Percentiles rank a stretch among this genome's conserved stretches.
These are phyloP conservation scores for Drosophila busckii DNA, from an alignment of 1,140 invertebrate species.

Conservation along the genomic window DNA sequence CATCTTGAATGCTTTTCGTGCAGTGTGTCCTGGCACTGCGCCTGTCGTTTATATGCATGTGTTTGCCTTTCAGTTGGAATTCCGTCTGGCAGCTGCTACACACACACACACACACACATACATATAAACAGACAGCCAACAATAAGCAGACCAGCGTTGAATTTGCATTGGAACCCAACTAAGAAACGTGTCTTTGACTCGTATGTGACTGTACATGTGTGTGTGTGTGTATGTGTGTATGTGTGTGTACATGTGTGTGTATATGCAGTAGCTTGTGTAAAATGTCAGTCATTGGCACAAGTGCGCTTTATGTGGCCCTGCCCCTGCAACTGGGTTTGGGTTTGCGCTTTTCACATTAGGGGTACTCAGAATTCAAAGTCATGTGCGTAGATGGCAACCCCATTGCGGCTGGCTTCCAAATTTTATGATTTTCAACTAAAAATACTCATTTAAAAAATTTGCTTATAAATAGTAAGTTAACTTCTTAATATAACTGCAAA, in stretches of 20 bases:
- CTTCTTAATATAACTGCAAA: too few relatives aligned
- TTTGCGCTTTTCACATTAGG: slow-evolving; percentile 26
- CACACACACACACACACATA: too few relatives aligned
- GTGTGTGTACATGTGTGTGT: not conserved
- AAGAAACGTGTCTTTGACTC: slow-evolving; percentile 7
- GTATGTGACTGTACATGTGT: not conserved
- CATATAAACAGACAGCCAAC: too few relatives aligned
- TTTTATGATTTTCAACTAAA: too few relatives aligned
- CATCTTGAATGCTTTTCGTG: slow-evolving; percentile 15
- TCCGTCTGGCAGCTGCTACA: slow-evolving; percentile 35
- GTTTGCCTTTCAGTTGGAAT: slow-evolving; percentile 43
- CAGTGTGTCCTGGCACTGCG: slow-evolving; percentile 10
- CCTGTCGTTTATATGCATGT: slow-evolving; percentile 10
- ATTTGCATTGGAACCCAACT: slow-evolving; percentile 49
- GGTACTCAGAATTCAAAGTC: too few relatives aligned
- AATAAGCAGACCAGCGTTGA: slow-evolving; percentile 25
- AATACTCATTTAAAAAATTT: too few relatives aligned
- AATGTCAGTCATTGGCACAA: slow-evolving; percentile 67
- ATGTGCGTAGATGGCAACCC: not conserved
- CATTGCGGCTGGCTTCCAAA: not conserved
- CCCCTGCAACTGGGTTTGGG: slow-evolving; percentile 32
- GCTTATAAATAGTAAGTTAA: too few relatives aligned
- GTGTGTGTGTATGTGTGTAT: slow-evolving; percentile 12
- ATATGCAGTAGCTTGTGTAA: slow-evolving; percentile 7
- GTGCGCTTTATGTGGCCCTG: slow-evolving; percentile 40